These are phyloP conservation scores for Diglossa cyanea DNA, from an alignment of 2,797 vertebrate species.

Conservation along the genomic window DNA sequence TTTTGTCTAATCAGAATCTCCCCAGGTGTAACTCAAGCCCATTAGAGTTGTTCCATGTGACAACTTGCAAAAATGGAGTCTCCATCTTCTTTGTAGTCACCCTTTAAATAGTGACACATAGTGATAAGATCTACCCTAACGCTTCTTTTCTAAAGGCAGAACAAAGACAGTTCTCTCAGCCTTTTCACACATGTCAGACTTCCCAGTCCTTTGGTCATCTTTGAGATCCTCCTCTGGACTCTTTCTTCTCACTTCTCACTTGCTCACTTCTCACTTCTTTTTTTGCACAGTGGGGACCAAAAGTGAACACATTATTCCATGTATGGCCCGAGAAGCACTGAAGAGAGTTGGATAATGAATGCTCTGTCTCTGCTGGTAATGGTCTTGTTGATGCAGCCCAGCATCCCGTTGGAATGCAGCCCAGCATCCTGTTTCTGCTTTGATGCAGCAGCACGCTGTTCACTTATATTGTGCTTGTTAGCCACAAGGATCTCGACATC, in stretches of 20 bases:
- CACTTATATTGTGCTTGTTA: not conserved
- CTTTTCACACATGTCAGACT: not conserved
- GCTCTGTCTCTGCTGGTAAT: not conserved
- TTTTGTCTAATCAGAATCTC: not conserved
- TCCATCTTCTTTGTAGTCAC: too few relatives aligned
- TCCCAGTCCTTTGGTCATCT: not conserved
- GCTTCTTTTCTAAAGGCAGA: not conserved
- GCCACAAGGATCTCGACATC: not conserved
- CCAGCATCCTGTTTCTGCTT: not conserved
- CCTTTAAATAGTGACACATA: not conserved
- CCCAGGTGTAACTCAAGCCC: not conserved
- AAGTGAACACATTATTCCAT: not conserved
- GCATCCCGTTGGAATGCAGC: not conserved
- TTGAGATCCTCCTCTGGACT: not conserved
- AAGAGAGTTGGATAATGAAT: not conserved
- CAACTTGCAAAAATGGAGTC: not conserved
- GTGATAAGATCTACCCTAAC: too few relatives aligned
- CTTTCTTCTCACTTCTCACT: too few relatives aligned
- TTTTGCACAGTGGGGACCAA: not conserved
- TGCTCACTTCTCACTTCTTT: too few relatives aligned
- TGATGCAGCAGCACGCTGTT: not conserved
- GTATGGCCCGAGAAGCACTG: fast-evolving
- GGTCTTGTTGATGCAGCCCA: not conserved
- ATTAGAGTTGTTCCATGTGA: not conserved
- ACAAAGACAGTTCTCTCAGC: not conserved